Conservation (phyloP, 2,113 vertebrate genomes). For the Trogon surrucura region DNA sequence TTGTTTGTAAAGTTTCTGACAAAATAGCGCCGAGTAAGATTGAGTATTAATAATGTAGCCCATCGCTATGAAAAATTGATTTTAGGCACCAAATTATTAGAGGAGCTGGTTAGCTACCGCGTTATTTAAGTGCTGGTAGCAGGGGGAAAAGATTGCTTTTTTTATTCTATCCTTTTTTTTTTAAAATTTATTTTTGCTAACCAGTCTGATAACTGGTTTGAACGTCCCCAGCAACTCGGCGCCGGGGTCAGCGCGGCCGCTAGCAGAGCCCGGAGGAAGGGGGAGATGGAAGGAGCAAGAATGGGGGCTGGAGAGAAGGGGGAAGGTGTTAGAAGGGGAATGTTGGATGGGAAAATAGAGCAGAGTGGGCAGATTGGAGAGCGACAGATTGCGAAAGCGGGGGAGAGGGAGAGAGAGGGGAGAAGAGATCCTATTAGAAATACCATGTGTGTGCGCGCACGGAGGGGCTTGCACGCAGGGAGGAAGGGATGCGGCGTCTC, state of each 20-base stretch:
- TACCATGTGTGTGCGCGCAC: slow-evolving; percentile 22
- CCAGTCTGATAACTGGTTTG: background rate
- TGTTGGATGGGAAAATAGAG: slow-evolving; percentile 66
- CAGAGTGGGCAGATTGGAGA: slow-evolving; percentile 68
- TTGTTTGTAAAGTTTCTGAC: slow-evolving; percentile 34
- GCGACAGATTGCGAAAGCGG: slow-evolving; percentile 66
- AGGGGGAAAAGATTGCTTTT: background rate
- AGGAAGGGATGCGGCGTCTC: slow-evolving; percentile 15
- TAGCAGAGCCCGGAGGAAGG: background rate
- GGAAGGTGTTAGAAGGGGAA: slow-evolving; percentile 58
- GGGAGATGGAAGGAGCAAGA: background rate
- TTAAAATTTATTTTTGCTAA: background rate
- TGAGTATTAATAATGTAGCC: background rate
- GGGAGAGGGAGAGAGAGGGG: slow-evolving; percentile 28
- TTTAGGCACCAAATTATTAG: background rate
- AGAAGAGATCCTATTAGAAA: slow-evolving; percentile 55
- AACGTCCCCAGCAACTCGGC: background rate
- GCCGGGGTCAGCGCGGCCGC: background rate
- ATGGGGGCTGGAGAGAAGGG: slow-evolving; percentile 28
- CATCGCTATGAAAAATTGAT: background rate
- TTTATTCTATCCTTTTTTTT: background rate
- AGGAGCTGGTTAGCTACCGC: background rate
- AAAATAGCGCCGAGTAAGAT: background rate
- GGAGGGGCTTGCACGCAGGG: background rate
- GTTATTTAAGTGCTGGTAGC: background rate